Evolutionary conservation across 2,797 vertebrate species (phyloP).

Genomic region (Ctenopoma kingsleyae): DNA sequence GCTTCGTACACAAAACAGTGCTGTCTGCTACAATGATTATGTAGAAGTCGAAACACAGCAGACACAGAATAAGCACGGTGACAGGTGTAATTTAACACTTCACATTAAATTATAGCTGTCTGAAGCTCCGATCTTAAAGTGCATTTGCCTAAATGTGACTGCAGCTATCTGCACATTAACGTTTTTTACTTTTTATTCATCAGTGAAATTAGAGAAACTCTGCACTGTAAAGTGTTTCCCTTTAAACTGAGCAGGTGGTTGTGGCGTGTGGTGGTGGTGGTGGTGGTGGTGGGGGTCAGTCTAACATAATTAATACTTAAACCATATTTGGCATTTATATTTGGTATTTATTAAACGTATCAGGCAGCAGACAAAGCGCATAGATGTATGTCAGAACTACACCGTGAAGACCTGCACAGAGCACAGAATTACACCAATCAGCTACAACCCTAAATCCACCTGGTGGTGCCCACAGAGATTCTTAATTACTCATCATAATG

Average conservation of each 20-base stretch:
- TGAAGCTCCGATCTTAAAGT: background rate
- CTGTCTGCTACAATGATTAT: background rate
- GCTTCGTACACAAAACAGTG: background rate
- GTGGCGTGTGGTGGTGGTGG: too few relatives aligned
- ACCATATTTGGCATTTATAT: too few relatives aligned
- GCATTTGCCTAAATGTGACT: background rate
- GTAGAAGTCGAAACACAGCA: background rate
- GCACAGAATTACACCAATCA: background rate
- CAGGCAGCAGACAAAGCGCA: background rate
- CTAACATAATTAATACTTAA: background rate
- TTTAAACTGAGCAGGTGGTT: slow-evolving; percentile 6
- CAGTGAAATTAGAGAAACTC: background rate
- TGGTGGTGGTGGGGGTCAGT: background rate
- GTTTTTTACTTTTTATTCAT: background rate
- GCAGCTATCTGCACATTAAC: too few relatives aligned
- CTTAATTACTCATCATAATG: slow-evolving; percentile 13
- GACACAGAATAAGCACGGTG: background rate
- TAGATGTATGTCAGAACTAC: too few relatives aligned
- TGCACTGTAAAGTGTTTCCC: background rate
- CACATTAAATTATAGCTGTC: background rate
- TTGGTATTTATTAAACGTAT: slow-evolving; percentile 33
- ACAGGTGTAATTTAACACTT: background rate
- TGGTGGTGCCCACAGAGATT: background rate
- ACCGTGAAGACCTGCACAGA: background rate
- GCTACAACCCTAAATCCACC: too few relatives aligned